Evolutionary conservation across 2,113 vertebrate species (phyloP).

Genomic region (Shinisaurus crocodilurus): DNA sequence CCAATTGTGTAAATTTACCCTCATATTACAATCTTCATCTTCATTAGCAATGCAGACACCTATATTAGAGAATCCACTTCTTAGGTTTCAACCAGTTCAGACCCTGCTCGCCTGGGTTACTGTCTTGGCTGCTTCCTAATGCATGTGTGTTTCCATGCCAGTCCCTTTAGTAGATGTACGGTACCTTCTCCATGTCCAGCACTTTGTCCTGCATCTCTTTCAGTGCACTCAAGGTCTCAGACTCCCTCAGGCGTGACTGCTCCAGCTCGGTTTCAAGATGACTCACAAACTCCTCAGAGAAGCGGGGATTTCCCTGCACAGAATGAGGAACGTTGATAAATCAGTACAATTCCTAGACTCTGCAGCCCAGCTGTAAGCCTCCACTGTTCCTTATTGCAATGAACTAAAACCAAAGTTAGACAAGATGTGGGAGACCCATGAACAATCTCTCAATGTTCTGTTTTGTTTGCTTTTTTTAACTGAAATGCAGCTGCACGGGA

Average conservation of each 20-base stretch:
- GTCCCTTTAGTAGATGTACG: not conserved
- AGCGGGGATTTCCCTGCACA: constrained; percentile 74
- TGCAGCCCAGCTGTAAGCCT: not conserved
- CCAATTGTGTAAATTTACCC: not conserved
- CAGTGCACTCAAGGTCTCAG: constrained; percentile 87
- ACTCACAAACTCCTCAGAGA: constrained; percentile 87
- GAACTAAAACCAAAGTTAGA: not conserved
- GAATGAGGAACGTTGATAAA: not conserved
- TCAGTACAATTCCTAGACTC: not conserved
- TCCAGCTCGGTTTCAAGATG: constrained; percentile 89
- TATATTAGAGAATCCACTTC: not conserved
- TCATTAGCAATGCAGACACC: not conserved
- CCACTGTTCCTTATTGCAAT: not conserved
- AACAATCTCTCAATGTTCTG: not conserved
- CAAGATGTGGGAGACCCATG: not conserved
- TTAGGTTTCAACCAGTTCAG: not conserved
- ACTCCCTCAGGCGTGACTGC: constrained; percentile 86
- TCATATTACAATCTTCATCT: not conserved
- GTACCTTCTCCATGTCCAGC: constrained; percentile 95
- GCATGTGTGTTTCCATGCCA: not conserved
- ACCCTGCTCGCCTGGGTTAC: not conserved
- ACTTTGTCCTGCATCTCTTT: constrained; percentile 98
- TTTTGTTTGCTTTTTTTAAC: not conserved
- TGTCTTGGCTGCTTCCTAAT: not conserved
- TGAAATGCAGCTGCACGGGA: not conserved